Evolutionary conservation across 1,140 invertebrate genomes (phyloP).

Genomic region (Cylas formicarius): DNA sequence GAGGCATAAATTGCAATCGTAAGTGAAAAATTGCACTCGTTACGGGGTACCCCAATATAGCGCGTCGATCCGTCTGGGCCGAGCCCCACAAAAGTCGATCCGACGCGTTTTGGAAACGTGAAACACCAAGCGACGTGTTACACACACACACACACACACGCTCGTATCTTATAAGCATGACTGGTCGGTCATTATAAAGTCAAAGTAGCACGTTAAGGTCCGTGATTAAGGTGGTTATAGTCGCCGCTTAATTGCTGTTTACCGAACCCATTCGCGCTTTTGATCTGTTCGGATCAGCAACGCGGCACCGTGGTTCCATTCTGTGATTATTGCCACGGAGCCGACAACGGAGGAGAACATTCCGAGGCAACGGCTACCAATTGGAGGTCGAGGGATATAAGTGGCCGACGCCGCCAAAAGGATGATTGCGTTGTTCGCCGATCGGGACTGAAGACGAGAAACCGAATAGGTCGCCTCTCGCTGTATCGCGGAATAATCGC

Average conservation of each 20-base stretch:
- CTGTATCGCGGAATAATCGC: too few species aligned
- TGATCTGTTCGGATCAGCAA: slow-evolving; percentile 38
- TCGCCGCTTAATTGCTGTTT: slow-evolving; percentile 43
- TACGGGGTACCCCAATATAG: slow-evolving; percentile 1
- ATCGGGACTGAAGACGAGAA: too few species aligned
- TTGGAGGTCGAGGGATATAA: too few species aligned
- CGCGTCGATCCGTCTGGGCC: neutral
- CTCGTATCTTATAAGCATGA: slow-evolving; percentile 8
- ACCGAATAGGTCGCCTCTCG: too few species aligned
- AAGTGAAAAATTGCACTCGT: slow-evolving; percentile 6
- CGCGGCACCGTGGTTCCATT: slow-evolving; percentile 30
- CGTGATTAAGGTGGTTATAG: slow-evolving; percentile 41
- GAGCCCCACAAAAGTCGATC: too few species aligned
- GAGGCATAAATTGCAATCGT: neutral
- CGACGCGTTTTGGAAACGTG: neutral
- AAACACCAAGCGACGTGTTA: neutral
- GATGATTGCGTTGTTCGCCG: too few species aligned
- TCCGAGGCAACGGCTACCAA: slow-evolving; percentile 34
- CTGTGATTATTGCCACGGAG: slow-evolving; percentile 40
- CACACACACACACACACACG: slow-evolving; percentile 1
- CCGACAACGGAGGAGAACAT: slow-evolving; percentile 35
- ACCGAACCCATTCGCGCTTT: slow-evolving; percentile 42
- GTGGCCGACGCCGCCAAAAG: too few species aligned
- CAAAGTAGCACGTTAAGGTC: slow-evolving; percentile 39
- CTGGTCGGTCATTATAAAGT: slow-evolving; percentile 34